Conservation (phyloP, 2,113 vertebrate genomes). For the Taurulus bubalis region DNA sequence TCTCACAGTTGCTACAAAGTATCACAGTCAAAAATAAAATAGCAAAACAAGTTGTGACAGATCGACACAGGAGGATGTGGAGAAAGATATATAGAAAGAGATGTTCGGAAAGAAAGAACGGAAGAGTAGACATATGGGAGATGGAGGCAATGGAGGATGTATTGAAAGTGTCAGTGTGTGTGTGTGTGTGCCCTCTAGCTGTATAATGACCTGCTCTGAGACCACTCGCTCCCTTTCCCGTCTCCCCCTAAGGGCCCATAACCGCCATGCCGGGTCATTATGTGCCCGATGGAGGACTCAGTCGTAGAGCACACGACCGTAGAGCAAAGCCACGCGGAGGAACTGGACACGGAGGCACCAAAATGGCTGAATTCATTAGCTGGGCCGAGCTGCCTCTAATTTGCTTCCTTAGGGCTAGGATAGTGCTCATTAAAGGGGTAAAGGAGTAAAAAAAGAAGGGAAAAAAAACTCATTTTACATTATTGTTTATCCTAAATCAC, state of each 20-base stretch:
- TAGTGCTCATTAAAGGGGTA: conserved; percentile 76
- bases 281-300: conserved; percentile 82
- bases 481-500: conserved; percentile 78
- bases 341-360: conserved; percentile 74
- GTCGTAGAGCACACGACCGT: conserved; percentile 67
- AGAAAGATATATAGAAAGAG: conserved; percentile 54
- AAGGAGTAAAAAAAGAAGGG: conserved; percentile 45
- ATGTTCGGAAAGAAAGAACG: conserved; percentile 62
- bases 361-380: conserved; percentile 83
- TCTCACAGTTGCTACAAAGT: conserved; percentile 6
- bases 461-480: conserved; percentile 47
- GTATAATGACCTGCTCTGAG: conserved; percentile 83
- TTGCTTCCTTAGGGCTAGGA: conserved; percentile 76
- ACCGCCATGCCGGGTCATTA: conserved; percentile 84
- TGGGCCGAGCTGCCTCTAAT: conserved; percentile 70
- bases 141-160: conserved; percentile 74
- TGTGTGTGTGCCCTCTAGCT: conserved; percentile 75
- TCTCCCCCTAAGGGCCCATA: conserved; percentile 82
- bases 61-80: neutral
- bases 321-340: conserved; percentile 58
- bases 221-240: conserved; percentile 74
- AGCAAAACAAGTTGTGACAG: neutral
- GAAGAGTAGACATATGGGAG: conserved; percentile 71
- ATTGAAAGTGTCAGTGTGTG: conserved; percentile 65
- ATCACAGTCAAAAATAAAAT: neutral